Evolutionary conservation across 2,888 invertebrate genomes (phyloP).

Genomic region (Epirrhoe tristata): DNA sequence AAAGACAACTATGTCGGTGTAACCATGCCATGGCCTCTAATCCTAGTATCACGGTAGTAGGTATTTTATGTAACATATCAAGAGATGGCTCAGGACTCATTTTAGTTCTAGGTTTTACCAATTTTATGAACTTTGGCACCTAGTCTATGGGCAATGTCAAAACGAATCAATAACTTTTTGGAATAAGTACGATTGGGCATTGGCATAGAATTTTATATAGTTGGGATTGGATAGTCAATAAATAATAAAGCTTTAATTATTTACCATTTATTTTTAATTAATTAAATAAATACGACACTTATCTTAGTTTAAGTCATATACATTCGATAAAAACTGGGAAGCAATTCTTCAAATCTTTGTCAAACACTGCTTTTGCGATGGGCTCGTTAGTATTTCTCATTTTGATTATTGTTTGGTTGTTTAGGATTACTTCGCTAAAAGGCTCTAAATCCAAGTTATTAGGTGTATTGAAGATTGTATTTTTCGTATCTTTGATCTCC

Average conservation of each 20-base stretch:
- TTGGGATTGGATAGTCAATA: background rate
- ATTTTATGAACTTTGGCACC: background rate
- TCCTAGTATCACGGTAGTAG: background rate
- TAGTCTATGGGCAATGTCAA: background rate
- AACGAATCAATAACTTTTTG: background rate
- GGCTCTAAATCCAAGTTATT: slow-evolving; percentile 65
- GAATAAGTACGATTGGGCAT: too few relatives aligned
- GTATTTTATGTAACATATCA: background rate
- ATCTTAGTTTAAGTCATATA: slow-evolving; percentile 46
- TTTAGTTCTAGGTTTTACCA: background rate
- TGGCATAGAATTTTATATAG: too few relatives aligned
- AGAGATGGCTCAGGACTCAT: slow-evolving; percentile 25
- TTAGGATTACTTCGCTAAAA: slow-evolving; percentile 70
- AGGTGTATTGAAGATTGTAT: slow-evolving; percentile 53
- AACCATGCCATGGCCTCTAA: background rate
- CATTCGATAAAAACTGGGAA: slow-evolving; percentile 81
- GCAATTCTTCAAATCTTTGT: slow-evolving; percentile 62
- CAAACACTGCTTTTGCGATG: slow-evolving; percentile 65
- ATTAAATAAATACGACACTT: slow-evolving; percentile 4
- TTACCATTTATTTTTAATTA: background rate
- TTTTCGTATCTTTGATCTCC: slow-evolving; percentile 60
- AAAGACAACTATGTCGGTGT: background rate
- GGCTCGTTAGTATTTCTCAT: slow-evolving; percentile 71
- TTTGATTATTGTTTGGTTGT: slow-evolving; percentile 70
- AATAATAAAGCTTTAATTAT: background rate